phyloP scores from a whole-genome alignment of 2,888 invertebrate genomes.

The Lasioglossum leucozonium region DNA sequence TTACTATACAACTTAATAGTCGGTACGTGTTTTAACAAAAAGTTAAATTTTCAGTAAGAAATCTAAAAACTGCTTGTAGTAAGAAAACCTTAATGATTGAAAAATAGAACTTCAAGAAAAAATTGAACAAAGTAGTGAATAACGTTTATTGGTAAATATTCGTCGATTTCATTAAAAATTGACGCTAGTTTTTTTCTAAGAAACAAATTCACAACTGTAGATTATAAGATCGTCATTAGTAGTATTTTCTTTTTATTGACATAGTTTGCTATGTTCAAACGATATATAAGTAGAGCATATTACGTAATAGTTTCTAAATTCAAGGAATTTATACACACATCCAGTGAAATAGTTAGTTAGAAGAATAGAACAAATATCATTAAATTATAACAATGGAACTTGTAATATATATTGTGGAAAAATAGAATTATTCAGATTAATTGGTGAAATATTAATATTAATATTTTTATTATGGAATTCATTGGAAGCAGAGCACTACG shows the following conservation, averaged over 20 bases:
- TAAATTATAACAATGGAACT: slow-evolving; percentile 10
- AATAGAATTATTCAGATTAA: slow-evolving; percentile 20
- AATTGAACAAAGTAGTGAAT: slow-evolving; percentile 5
- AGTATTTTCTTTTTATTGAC: neutral
- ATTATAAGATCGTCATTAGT: slow-evolving; percentile 12
- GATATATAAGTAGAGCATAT: neutral
- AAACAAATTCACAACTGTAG: slow-evolving; percentile 14
- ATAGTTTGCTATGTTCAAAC: neutral
- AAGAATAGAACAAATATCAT: slow-evolving; percentile 23
- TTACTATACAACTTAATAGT: slow-evolving; percentile 5
- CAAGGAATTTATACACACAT: slow-evolving; percentile 1
- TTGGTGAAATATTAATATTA: slow-evolving; percentile 1
- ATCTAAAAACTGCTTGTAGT: neutral
- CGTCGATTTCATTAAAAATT: slow-evolving; percentile 3
- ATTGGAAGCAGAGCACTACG: neutral
- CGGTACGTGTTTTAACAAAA: neutral
- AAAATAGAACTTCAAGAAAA: slow-evolving; percentile 7
- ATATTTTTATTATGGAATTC: slow-evolving; percentile 3
- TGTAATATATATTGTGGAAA: slow-evolving; percentile 16
- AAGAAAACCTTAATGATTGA: neutral
- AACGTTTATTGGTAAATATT: slow-evolving; percentile 27
- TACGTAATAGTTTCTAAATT: too few species aligned
- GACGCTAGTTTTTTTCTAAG: slow-evolving; percentile 1
- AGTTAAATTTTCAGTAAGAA: neutral
- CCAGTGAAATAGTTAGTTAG: slow-evolving; percentile 1